A percentile compares a stretch with the other conserved stretches of the same genome.
These are phyloP conservation scores for Candidula unifasciata DNA, from an alignment of 2,888 invertebrate species.

Conservation along the genomic window DNA sequence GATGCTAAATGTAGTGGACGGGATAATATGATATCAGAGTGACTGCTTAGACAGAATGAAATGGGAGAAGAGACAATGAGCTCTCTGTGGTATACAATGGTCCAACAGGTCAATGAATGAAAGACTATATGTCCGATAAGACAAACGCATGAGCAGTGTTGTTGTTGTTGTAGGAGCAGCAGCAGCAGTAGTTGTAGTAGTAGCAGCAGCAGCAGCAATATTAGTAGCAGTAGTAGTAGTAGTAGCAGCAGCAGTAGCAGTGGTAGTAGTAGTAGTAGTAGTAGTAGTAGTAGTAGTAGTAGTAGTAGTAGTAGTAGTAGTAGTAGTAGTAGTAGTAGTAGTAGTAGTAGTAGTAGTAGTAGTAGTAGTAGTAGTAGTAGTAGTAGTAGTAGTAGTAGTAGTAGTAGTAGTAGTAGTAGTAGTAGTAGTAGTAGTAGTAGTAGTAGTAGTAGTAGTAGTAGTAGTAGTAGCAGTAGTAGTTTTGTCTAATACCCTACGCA, in stretches of 20 bases:
- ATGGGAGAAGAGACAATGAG: too few species aligned
- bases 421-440: background rate
- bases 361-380: background rate
- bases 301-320: constrained; percentile 1
- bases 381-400: background rate
- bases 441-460: background rate
- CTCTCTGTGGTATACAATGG: too few species aligned
- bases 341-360: constrained; percentile 8
- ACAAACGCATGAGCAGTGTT: too few species aligned
- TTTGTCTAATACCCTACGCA: too few species aligned
- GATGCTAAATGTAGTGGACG: too few species aligned
- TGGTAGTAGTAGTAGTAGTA: background rate
- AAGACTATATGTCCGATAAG: too few species aligned
- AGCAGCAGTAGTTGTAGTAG: background rate
- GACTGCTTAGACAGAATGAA: too few species aligned
- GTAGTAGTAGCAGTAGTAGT: background rate
- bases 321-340: constrained; percentile 16
- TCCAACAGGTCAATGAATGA: too few species aligned
- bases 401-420: background rate
- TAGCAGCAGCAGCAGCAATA: background rate
- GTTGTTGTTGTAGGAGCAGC: background rate
- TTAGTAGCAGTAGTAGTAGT: background rate
- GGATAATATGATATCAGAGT: too few species aligned
- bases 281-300: constrained; percentile 5
- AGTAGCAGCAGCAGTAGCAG: background rate